Base-by-base conservation (phyloP, 2,113 vertebrate species). In the Astur gentilis region DNA sequence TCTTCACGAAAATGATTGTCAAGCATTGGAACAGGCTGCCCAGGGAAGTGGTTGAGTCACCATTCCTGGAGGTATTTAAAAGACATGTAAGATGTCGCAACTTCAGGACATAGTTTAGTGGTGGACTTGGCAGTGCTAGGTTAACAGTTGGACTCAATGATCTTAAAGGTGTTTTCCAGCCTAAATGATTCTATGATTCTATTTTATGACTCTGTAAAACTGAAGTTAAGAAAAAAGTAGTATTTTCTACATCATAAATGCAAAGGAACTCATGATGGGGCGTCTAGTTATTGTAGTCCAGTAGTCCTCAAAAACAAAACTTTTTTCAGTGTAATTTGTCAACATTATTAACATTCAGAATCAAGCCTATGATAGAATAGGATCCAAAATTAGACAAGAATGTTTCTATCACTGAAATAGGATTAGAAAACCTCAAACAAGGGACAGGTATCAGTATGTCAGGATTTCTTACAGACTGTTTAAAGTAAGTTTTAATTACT, bases 361-460 rank as follows among this genome's bases (percentile, higher is more conserved):
- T 65, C 38, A 76, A 36, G 12, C 3, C 22, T 64, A 23, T 9
- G 10, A 85, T 32, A 77, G 91, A 87, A 62, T 7, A 54, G 13
- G 27, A 65, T 21, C 34, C 17, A 58, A 80, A 83, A 34, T 27
- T 19, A 69, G 25, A 69, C 18, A 64, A 44, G 19, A 70, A 66
- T 14, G 3, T 34, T 83, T 83, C 31, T 23, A 20, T 10, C 10
- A 3, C 18, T 73, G 45, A 50, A 88, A 65, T 31, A 3, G 9
- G 8, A 64, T 38, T 61, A 22, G 17, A 83, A 90, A 57, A 2
- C 22, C 29, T 91, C 69, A 58, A 87, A 50, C 9, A 36, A 23
- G 7, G 25, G 8, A 76, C 4, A 3, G 45, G 9, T 7, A 65
- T 26, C 3, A 1, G 9, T 14, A 31, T 6, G 3, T 2, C 65